Evolutionary conservation across 1,140 invertebrate species (phyloP), one percentile per base, ranked within the genome.

Genomic region (Polyergus mexicanus): DNA sequence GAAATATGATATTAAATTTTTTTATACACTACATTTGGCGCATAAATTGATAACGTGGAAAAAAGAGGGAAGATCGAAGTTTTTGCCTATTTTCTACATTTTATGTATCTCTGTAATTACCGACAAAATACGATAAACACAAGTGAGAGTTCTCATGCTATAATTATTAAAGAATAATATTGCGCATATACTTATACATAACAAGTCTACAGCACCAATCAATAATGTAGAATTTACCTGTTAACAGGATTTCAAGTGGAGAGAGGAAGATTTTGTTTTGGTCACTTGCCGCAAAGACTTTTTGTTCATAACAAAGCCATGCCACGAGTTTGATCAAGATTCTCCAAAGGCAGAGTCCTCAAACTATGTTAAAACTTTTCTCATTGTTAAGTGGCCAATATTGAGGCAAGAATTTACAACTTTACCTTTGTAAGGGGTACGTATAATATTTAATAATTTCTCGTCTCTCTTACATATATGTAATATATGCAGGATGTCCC

Each of bases 101-200:
- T 47, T 10, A 7, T 41, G 60, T 65, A 69, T 56, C 41, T 56
- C 16, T n/a, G n/a, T 16, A 2, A 80, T 56, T 19, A 41, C 10
- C 19, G 10, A 62, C 3, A 7, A 56, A 66, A 66, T 51, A 38
- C 16, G 8, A 80, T 13, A 16, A 13, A 44, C n/a, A 32, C 11
- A 41, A 80, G 22, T 16, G 25, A 5, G 8, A 76, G 19, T 0
- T 63, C 11, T 85, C 71, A 65, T 6, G 38, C 6, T 6, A 47
- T 75, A 88, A 88, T 89, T 87, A 87, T 80, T 75, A 32, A 32
- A 32, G 2, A 32, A 32, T 32, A 32, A 22, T 16, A 54, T 72
- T 72, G 10, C 0, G 44, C 4, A 22, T 68, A 22, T 68, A 25
- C 32, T 56, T 69, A 28, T 56, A 54, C 32, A 77, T 4, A 16